Evolutionary conservation across 2,888 invertebrate species (phyloP).

Genomic region (Leucoma salicis): DNA sequence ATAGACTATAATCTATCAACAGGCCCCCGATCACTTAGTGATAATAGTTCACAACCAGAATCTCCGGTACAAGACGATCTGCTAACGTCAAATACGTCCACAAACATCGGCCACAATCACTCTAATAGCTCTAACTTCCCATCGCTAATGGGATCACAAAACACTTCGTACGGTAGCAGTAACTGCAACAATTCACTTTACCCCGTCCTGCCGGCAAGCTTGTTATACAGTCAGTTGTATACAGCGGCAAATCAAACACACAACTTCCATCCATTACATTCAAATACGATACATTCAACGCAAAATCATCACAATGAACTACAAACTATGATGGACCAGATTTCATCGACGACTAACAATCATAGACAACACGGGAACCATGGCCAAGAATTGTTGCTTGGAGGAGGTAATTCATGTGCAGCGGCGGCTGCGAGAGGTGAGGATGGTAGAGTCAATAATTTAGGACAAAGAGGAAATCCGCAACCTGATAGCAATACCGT

Average conservation of each 20-base stretch:
- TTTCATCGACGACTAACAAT: slow-evolving; percentile 84
- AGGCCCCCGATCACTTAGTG: slow-evolving; percentile 89
- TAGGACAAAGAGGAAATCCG: slow-evolving; percentile 83
- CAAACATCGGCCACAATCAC: slow-evolving; percentile 83
- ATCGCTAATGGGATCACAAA: slow-evolving; percentile 84
- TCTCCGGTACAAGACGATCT: slow-evolving; percentile 91
- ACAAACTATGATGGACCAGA: slow-evolving; percentile 89
- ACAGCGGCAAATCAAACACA: slow-evolving; percentile 89
- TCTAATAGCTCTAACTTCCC: slow-evolving; percentile 84
- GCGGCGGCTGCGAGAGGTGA: slow-evolving; percentile 81
- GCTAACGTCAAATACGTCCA: slow-evolving; percentile 83
- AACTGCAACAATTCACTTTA: slow-evolving; percentile 89
- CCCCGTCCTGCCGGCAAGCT: slow-evolving; percentile 90
- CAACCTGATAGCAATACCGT: slow-evolving; percentile 86
- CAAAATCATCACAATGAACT: slow-evolving; percentile 86
- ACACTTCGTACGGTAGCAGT: slow-evolving; percentile 80
- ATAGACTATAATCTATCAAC: slow-evolving; percentile 85
- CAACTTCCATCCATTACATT: slow-evolving; percentile 86
- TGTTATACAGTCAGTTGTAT: slow-evolving; percentile 92
- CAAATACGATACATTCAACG: slow-evolving; percentile 84
- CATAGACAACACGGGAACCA: slow-evolving; percentile 73
- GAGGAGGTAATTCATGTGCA: slow-evolving; percentile 82
- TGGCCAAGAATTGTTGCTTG: slow-evolving; percentile 74
- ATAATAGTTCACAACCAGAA: slow-evolving; percentile 91
- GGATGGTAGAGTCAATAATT: slow-evolving; percentile 80